Evolutionary conservation across 2,113 vertebrate species (phyloP), one percentile per base, ranked within the genome.

Genomic region (Lynx canadensis): DNA sequence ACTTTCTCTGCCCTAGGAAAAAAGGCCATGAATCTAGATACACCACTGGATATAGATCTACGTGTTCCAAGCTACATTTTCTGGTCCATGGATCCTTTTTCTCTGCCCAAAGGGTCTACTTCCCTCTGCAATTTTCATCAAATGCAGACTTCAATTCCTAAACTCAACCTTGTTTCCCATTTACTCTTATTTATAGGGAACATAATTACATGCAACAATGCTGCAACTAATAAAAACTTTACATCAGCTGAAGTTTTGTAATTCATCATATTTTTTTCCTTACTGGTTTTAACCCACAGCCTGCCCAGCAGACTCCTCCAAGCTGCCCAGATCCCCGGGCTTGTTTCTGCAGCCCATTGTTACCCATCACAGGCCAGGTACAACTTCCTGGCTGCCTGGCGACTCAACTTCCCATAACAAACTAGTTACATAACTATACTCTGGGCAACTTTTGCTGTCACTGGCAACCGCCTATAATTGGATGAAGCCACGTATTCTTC

Each of bases 371-470:
- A 27, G 38, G 29, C 38, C 7, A 21, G 38, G 63, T 1, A 63
- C 27, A 2, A 16, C 3, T 27, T 57, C 57, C 74, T 16, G 31
- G 10, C 48, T 13, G 3, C 52, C 1, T 2, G 29, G 60, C 33
- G 29, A 38, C 69, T 36, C 63, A 29, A 45, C 36, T 11, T 29
- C 19, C 45, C 29, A 74, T 16, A 23, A 7, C 15, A n/a, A 60
- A 29, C 76, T 25, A 21, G 25, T 60, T 18, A 29, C 4, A 25
- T 38, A n/a, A 27, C 12, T 4, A 1, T 0, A 27, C 27, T 12
- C n/a, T 5, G 18, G n/a, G 31, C 41, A 79, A 73, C 65, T 23
- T 57, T 0, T 45, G 29, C 18, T n/a, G 6, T 69, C 41, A 41
- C 19, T 11, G 8, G 2, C 66, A 12, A 79, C 31, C 18, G 50